Base-by-base conservation (phyloP, 2,888 invertebrate species). In the Cremastobaeus sp. region DNA sequence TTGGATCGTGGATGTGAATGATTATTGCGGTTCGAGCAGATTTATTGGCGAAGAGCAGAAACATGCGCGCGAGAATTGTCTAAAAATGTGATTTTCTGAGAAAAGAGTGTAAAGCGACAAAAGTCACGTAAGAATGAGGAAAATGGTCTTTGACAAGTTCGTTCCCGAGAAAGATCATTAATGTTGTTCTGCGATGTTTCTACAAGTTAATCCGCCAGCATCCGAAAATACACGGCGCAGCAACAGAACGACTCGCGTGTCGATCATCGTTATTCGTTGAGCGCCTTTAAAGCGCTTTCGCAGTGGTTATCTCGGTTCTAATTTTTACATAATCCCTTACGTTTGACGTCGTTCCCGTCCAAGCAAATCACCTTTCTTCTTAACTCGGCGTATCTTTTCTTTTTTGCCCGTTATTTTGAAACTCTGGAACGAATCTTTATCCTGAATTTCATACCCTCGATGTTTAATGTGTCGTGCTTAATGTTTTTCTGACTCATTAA, bases 241-340 rank as follows among this genome's bases (percentile, higher is more conserved):
- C 25, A 45, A 30, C 59, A 54, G 25, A 64, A 37, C 54, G 60
- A 60, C 47, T 57, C 59, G 71, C 65, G 50, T 59, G 71, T 65
- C 64, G 71, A 59, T 72, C 65, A 65, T 72, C 71, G 55, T 72
- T 65, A 65, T 52, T 64, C 59, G 65, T 59, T 54, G 47, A 57
- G 37, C 55, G 32, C 35, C 41, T 20, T 41, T 64, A 70, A 55
- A 57, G 45, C 21, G 57, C 45, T 57, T 71, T 9, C n/a, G 57
- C 48, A 71, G 8, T 9, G 11, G 5, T 32, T 64, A 21, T 30
- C 32, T 50, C 52, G 20, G 39, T 52, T 59, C 37, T 71, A 64
- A 57, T 71, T 65, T 59, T 55, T 70, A 70, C 35, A 54, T 55
- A 70, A 70, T 70, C 70, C 60, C 41, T 59, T 64, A 14, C 12